Evolutionary conservation across 1,140 invertebrate genomes (phyloP).

Genomic region (Philopotamus ludificatus): DNA sequence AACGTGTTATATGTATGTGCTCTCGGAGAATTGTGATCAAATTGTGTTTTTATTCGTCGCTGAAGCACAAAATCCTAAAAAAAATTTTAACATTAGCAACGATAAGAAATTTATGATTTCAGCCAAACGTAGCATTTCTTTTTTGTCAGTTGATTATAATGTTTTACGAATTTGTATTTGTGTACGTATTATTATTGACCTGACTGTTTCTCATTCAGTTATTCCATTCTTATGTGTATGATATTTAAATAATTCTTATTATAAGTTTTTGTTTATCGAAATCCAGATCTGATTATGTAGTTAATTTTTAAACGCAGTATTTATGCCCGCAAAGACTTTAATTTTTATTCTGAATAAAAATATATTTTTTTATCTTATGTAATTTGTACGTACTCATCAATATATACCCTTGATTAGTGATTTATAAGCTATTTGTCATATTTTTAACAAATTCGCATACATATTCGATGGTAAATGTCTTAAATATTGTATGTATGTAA

Average conservation of each 20-base stretch:
- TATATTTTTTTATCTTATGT: neutral
- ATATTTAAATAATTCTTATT: neutral
- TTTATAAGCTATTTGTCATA: no score
- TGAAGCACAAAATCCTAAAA: slow-evolving; percentile 12
- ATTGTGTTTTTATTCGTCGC: neutral
- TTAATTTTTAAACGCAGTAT: neutral
- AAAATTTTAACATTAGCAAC: slow-evolving; percentile 23
- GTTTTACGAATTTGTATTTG: neutral
- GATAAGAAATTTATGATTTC: slow-evolving; percentile 25
- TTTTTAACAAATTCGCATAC: no score
- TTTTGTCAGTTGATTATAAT: neutral
- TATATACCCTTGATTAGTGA: no score
- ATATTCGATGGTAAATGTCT: no score
- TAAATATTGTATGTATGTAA: no score
- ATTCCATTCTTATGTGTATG: neutral
- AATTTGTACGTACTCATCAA: no score
- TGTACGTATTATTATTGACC: slow-evolving; percentile 17
- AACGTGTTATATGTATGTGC: neutral
- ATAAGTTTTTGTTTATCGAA: neutral
- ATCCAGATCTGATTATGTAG: neutral
- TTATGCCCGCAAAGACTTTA: neutral
- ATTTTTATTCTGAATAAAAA: neutral
- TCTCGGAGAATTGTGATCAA: neutral
- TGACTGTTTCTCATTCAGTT: neutral
- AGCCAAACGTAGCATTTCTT: slow-evolving; percentile 25